phyloP scores from a whole-genome alignment of 2,113 vertebrate genomes.

The Holacanthus passer region DNA sequence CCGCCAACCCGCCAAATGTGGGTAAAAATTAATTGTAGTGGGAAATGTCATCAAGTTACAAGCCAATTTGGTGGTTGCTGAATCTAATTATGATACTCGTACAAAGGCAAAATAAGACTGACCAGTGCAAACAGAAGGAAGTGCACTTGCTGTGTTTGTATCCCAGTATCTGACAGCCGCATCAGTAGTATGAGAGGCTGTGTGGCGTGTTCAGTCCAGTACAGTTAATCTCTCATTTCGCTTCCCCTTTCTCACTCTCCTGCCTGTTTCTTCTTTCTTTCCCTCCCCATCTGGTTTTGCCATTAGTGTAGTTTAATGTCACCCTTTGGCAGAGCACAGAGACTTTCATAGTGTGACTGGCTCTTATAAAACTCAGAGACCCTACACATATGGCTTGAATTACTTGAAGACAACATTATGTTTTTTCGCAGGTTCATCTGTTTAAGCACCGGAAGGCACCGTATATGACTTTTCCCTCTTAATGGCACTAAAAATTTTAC shows the following conservation, averaged over 20 bases:
- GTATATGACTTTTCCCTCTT: slow-evolving; percentile 1
- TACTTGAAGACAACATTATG: slow-evolving; percentile 35
- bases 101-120: slow-evolving; percentile 6
- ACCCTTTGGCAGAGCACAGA: slow-evolving; percentile 74
- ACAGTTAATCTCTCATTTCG: slow-evolving; percentile 38
- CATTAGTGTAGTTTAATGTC: slow-evolving; percentile 81
- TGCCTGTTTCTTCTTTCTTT: slow-evolving; percentile 37
- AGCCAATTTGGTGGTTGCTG: slow-evolving; percentile 16
- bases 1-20: slow-evolving; percentile 52
- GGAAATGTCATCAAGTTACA: slow-evolving; percentile 52
- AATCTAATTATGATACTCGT: slow-evolving; percentile 26
- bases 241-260: slow-evolving; percentile 8
- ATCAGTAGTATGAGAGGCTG: background rate
- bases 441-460: background rate
- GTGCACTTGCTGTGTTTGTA: background rate
- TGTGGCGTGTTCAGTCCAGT: slow-evolving; percentile 11
- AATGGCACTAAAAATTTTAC: slow-evolving; percentile 12
- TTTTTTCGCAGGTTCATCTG: slow-evolving; percentile 25
- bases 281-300: slow-evolving; percentile 76
- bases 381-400: slow-evolving; percentile 62
- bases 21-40: slow-evolving; percentile 68
- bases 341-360: slow-evolving; percentile 76
- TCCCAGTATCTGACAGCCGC: background rate
- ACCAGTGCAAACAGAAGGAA: background rate
- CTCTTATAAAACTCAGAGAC: slow-evolving; percentile 77